Percentiles rank a stretch among this genome's conserved stretches.
These are phyloP conservation scores for Phylloscopus trochilus DNA, from an alignment of 2,113 vertebrate genomes.

Conservation along the genomic window DNA sequence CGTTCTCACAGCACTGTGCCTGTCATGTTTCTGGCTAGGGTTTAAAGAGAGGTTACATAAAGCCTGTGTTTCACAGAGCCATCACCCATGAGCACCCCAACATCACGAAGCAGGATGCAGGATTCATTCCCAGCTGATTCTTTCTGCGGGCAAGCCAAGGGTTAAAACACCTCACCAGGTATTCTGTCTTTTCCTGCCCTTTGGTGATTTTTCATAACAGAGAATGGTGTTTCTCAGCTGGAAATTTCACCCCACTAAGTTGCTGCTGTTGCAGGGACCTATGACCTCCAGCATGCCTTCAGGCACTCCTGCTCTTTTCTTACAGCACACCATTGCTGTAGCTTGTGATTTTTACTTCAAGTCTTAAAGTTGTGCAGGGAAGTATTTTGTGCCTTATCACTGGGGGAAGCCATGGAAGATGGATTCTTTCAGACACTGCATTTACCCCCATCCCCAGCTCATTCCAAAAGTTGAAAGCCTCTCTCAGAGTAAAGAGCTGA, in stretches of 20 bases:
- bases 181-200: not conserved
- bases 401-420: not conserved
- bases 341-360: not conserved
- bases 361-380: not conserved
- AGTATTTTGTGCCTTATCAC: not conserved
- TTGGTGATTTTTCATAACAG: not conserved
- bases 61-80: not conserved
- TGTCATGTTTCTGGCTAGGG: not conserved
- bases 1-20: not conserved
- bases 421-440: not conserved
- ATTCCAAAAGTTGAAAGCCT: not conserved
- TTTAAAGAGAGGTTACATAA: not conserved
- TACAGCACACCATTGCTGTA: not conserved
- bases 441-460: not conserved
- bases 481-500: not conserved
- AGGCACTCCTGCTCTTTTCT: not conserved
- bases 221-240: not conserved
- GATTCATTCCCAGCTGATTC: not conserved
- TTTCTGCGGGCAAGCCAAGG: not conserved
- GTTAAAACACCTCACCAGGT: not conserved
- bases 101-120: rapidly evolving
- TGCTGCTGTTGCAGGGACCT: not conserved
- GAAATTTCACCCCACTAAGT: not conserved
- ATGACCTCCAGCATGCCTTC: not conserved
- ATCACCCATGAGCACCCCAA: rapidly evolving